These are phyloP conservation scores for Mesembrinibis cayennensis DNA, from an alignment of 2,113 vertebrate species.

Conservation along the genomic window DNA sequence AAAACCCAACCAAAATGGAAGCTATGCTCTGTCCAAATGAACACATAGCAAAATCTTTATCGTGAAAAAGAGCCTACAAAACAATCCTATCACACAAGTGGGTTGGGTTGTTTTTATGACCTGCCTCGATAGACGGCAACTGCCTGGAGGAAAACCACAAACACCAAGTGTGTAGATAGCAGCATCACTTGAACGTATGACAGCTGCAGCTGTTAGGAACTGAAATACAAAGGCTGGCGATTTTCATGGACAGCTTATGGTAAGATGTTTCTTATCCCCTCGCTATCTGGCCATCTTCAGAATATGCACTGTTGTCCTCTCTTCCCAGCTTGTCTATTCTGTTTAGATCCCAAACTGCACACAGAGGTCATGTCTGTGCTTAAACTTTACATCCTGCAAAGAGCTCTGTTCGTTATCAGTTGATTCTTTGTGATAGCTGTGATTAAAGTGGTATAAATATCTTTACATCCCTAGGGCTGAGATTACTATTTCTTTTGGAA, in stretches of 20 bases:
- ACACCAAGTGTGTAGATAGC: not conserved
- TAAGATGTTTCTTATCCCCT: not conserved
- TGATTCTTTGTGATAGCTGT: not conserved
- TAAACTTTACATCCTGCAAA: not conserved
- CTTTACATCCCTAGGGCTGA: not conserved
- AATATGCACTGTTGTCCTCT: not conserved
- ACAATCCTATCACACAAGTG: not conserved
- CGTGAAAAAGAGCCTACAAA: not conserved
- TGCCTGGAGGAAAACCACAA: not conserved
- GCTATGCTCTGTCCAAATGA: not conserved
- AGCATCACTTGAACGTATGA: not conserved
- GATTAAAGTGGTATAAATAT: not conserved
- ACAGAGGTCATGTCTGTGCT: not conserved
- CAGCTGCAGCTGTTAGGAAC: not conserved
- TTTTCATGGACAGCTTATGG: not conserved
- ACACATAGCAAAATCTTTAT: not conserved
- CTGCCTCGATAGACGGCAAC: not conserved
- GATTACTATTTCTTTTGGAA: not conserved
- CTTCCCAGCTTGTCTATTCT: not conserved
- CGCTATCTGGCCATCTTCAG: not conserved
- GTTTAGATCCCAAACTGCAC: not conserved
- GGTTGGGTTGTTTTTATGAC: not conserved
- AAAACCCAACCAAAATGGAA: not conserved
- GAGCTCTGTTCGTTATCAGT: not conserved
- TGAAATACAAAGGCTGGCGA: not conserved